Base-by-base conservation (phyloP, 1,140 invertebrate species). In the Anadara kagoshimensis region DNA sequence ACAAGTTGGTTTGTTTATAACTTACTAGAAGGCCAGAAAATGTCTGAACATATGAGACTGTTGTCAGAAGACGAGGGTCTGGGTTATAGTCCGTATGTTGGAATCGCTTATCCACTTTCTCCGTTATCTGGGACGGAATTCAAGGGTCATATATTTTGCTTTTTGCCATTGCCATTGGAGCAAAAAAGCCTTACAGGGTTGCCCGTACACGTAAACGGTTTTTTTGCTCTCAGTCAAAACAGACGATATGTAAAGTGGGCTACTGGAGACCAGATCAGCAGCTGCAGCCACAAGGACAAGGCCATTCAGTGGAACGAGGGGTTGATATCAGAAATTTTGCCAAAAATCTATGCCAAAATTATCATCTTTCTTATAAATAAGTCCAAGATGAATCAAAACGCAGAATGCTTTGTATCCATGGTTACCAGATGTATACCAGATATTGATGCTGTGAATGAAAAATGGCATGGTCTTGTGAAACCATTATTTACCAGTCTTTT, bases 171-270 rank as follows among this genome's bases (percentile, higher is more conserved):
- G 18, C 85, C 84, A 29, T 66, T 82, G 29, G 67, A 78, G 51
- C 51, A 75, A 22, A 56, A 69, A 49, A 81, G 73, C 57, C 57
- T 76, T n/a, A 83, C 84, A 0, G 86, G 86, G 10, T 76, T 85
- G 22, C 86, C 85, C 5, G 76, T 88, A 11, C 85, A 86, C 56
- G 76, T 88, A 7, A 85, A 85, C 72, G 85, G 85, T 11, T 85
- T 76, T 56, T 86, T 88, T 76, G 80, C 84, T 1, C 62, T 87
- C 18, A 83, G 79, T 57, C 81, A 83, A 64, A 84, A 86, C 59
- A 75, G 85, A 61, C 78, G 81, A 41, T 77, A 86, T 54, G 56
- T 88, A 49, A 87, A 86, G 68, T 85, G 81, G 80, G 78, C 82
- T 26, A 74, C 80, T 53, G 78, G 75, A 49, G 75, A 79, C 58